These are phyloP conservation scores for Erebia palarica DNA, from an alignment of 2,888 invertebrate species.

Conservation along the genomic window DNA sequence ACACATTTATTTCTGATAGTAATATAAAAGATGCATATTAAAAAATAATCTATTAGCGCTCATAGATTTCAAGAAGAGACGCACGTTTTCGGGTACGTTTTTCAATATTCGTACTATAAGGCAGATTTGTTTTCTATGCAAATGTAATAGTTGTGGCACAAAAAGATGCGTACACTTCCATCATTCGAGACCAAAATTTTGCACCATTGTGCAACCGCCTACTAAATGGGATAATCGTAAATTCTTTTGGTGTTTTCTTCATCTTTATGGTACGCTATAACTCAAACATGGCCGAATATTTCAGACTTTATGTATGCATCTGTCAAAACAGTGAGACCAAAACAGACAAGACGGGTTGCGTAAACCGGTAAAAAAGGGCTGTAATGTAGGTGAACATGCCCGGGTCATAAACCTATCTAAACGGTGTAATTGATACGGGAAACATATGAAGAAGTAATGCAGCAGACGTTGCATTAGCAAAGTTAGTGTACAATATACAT, in stretches of 20 bases:
- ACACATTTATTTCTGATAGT: too few relatives aligned
- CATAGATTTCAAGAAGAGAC: too few relatives aligned
- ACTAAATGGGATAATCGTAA: conserved; percentile 44
- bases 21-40: too few relatives aligned
- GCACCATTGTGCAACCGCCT: conserved; percentile 31
- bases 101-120: too few relatives aligned
- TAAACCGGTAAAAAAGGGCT: conserved; percentile 48
- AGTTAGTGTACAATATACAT: conserved; percentile 50
- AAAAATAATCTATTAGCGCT: too few relatives aligned
- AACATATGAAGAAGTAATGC: conserved; percentile 51
- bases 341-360: conserved; percentile 49
- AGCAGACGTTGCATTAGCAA: conserved; percentile 54
- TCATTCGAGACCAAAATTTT: conserved; percentile 29
- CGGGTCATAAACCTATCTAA: conserved; percentile 57
- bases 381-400: conserved; percentile 56
- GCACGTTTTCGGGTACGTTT: too few relatives aligned
- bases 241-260: conserved; percentile 50
- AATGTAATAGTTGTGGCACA: conserved; percentile 1
- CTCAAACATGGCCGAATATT: conserved; percentile 54
- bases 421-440: conserved; percentile 66
- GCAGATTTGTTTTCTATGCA: too few relatives aligned
- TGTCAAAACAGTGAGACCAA: conserved; percentile 63
- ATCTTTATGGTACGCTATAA: conserved; percentile 57
- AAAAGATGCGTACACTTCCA: conserved; percentile 25
- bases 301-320: conserved; percentile 62